phyloP scores from a whole-genome alignment of 2,888 invertebrate species.

The Saturnia japonica region DNA sequence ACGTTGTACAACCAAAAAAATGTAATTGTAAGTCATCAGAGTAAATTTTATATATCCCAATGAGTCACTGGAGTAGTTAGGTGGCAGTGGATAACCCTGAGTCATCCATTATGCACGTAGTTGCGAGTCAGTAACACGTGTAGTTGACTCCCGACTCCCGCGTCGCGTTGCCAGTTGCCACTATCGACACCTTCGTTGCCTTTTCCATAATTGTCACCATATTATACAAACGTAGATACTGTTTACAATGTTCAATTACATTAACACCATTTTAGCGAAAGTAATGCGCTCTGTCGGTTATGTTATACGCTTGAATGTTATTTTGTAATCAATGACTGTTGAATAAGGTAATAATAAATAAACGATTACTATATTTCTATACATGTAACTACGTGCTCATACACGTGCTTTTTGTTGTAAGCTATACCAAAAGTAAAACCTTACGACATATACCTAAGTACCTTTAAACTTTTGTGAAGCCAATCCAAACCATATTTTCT shows the following conservation, averaged over 20 bases:
- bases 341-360: neutral
- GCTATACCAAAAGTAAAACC: too few species aligned
- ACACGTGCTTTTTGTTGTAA: too few species aligned
- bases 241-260: slow-evolving; percentile 45
- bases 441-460: too few species aligned
- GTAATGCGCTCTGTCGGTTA: neutral
- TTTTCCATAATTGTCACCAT: slow-evolving; percentile 75
- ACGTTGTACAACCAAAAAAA: slow-evolving; percentile 51
- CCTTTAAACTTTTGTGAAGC: too few species aligned
- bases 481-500: too few species aligned
- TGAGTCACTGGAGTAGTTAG: slow-evolving; percentile 14
- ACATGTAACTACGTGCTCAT: too few species aligned
- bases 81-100: slow-evolving; percentile 55
- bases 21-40: neutral
- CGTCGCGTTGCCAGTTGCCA: slow-evolving; percentile 35
- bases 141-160: slow-evolving; percentile 54
- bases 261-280: slow-evolving; percentile 20
- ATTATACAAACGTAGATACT: slow-evolving; percentile 59
- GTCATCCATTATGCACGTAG: slow-evolving; percentile 70
- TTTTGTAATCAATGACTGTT: neutral
- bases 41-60: slow-evolving; percentile 1
- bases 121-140: slow-evolving; percentile 63
- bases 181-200: slow-evolving; percentile 66
- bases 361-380: too few species aligned
- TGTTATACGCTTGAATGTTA: neutral